These are phyloP conservation scores for Sebastes melanostomus DNA, from an alignment of 2,797 vertebrate genomes.

Conservation along the genomic window DNA sequence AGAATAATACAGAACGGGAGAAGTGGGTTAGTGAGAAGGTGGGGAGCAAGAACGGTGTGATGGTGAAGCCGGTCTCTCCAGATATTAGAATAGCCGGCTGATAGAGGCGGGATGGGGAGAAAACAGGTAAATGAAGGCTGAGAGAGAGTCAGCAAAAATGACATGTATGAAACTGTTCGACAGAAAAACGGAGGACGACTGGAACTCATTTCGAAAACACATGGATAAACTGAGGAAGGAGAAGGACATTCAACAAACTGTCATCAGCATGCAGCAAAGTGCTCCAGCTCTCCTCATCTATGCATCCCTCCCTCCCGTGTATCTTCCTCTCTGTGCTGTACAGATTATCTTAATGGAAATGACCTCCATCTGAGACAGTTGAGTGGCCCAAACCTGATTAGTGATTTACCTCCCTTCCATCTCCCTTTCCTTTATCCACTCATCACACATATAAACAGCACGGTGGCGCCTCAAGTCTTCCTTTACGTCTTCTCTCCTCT, in stretches of 20 bases:
- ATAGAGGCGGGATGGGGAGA: neutral
- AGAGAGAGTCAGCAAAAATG: neutral
- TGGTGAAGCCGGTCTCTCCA: neutral
- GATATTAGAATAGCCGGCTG: neutral
- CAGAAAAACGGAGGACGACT: neutral
- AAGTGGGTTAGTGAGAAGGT: slow-evolving; percentile 13
- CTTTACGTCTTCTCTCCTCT: slow-evolving; percentile 17
- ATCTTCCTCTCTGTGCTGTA: slow-evolving; percentile 7
- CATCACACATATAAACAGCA: slow-evolving; percentile 24
- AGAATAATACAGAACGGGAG: slow-evolving; percentile 10
- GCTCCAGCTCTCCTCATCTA: neutral
- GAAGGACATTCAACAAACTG: neutral
- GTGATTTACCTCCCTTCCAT: slow-evolving; percentile 50
- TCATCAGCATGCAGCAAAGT: slow-evolving; percentile 34
- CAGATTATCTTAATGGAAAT: slow-evolving; percentile 65
- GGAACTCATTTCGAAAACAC: neutral
- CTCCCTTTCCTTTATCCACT: slow-evolving; percentile 16
- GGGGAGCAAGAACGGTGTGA: neutral
- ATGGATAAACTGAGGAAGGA: neutral
- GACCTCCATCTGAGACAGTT: slow-evolving; percentile 56
- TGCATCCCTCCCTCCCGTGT: neutral
- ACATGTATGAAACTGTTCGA: neutral
- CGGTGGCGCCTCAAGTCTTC: neutral
- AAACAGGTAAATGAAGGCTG: neutral
- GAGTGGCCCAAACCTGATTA: slow-evolving; percentile 61